Base-by-base conservation (phyloP, 2,797 vertebrate genomes). In the Clarias pachynema region DNA sequence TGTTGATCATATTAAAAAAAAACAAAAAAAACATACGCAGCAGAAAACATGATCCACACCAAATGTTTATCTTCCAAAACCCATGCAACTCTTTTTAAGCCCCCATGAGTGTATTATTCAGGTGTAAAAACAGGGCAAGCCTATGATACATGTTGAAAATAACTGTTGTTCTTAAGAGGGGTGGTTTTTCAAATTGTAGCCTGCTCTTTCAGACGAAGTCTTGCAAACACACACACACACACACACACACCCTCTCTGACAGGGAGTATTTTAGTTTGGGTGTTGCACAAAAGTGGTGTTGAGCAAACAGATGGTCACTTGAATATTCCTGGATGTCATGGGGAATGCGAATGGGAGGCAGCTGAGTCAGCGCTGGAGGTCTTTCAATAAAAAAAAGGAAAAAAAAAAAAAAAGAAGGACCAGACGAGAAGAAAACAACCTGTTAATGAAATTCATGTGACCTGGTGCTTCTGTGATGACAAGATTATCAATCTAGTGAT, bases 291-390 rank as follows among this genome's bases (percentile, higher is more conserved):
- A 85, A 82, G 74, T 53, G 53, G 81, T 80, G 79, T 85, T 86
- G 68, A 70, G 81, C 62, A 88, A 88, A 85, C 89, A 90, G 88
- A 88, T 83, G 88, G 89, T 66, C 37, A 56, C 75, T 83, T 68
- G 84, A 87, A 88, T 86, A 79, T 88, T 82, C 65, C 80, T 88
- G 66, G 69, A 63, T 73, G 70, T 78, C 63, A 65, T 80, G 59
- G 83, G 80, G 82, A 86, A 84, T 84, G 34, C 53, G 81, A 87
- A 85, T 2, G n/a, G 31, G 87, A 44, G 83, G 85, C 26, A 70
- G 88, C 88, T 87, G 87, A 86, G 82, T 80, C 88, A 88, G 88
- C 86, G 29, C 22, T 84, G 85, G 73, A 87, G 34, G 26, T 7
- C 29, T 29, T 87, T 68, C 82, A 86, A 72, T 79, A 40, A 72